phyloP scores from a whole-genome alignment of 64 coral and sea anemone genomes.

The Montipora capricornis region DNA sequence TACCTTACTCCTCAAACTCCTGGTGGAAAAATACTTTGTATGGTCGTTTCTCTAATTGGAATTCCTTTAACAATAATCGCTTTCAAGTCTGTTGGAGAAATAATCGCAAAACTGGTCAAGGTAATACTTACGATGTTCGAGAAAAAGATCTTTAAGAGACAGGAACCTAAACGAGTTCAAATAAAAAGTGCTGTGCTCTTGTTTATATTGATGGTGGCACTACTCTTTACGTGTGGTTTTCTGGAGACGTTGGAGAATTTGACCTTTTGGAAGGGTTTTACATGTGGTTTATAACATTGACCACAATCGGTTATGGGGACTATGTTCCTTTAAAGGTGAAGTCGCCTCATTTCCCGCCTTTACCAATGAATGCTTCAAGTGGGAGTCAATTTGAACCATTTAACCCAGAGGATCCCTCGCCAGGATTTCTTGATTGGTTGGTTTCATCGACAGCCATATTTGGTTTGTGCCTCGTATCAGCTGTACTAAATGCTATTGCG shows the following conservation, averaged over 20 bases:
- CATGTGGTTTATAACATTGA: slow-evolving; percentile 84
- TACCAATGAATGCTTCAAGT: neutral
- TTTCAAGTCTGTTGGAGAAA: slow-evolving; percentile 57
- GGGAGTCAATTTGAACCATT: neutral
- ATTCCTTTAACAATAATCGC: slow-evolving; percentile 64
- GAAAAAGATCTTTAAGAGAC: slow-evolving; percentile 50
- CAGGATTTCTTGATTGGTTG: neutral
- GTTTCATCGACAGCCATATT: neutral
- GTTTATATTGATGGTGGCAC: neutral
- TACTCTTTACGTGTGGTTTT: neutral
- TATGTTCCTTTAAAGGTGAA: slow-evolving; percentile 36
- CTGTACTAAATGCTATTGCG: slow-evolving; percentile 68
- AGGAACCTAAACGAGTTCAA: slow-evolving; percentile 18
- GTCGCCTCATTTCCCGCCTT: neutral
- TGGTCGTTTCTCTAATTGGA: slow-evolving; percentile 60
- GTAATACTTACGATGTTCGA: slow-evolving; percentile 32
- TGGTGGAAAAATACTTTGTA: slow-evolving; percentile 48
- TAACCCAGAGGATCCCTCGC: neutral
- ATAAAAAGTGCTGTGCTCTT: slow-evolving; percentile 34
- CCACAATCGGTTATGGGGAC: slow-evolving; percentile 85
- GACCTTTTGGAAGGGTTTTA: slow-evolving; percentile 36
- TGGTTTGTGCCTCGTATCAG: slow-evolving; percentile 58
- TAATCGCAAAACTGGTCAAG: slow-evolving; percentile 41
- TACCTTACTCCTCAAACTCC: slow-evolving; percentile 71
- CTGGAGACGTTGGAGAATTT: neutral